Base-by-base conservation (phyloP, 2,888 invertebrate species). In the Eupithecia abbreviata region DNA sequence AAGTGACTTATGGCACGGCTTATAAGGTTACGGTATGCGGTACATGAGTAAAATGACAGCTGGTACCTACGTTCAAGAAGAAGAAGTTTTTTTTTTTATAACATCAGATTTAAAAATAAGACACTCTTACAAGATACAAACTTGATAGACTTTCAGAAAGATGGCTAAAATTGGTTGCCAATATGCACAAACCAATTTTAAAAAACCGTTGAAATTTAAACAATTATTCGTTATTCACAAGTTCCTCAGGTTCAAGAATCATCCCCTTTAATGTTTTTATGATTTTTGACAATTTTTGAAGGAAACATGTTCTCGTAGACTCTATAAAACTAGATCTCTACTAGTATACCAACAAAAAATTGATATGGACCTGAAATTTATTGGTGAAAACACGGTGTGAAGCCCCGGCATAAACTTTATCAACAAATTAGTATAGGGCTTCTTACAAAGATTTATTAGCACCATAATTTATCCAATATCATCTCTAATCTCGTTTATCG, bases 381-480 rank as follows among this genome's bases (percentile, higher is more conserved):
- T 18, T 30, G 4, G 4, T 0, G 10, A 62, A 12, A 30, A 62
- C 62, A 62, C 18, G 62, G 9, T 12, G 10, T n/a, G 18, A 62
- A 62, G 4, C 62, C 30, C 10, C 12, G 10, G 18, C 7, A 58
- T 58, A 12, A 10, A 12, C 42, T 66, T 10, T 66, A 66, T 42
- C 7, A 42, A 42, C 42, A 42, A 41, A 42, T 66, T 66, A 42
- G 66, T 15, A 43, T 58, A 58, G 58, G 71, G 71, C 71, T 73
- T 51, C 13, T 68, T 73, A 62, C 49, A 66, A 49, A 67, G 72
- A 72, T 69, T 68, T 72, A 72, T 75, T 51, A 47, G 47, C 6
- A 49, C 18, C 49, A 72, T 68, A 47, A 67, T 67, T 62, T 71
- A 72, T 47, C 66, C 69, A 69, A 66, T 70, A 70, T 74, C 71